Percentiles rank a stretch among this genome's conserved stretches.
These are phyloP conservation scores for Vulpes vulpes DNA, from an alignment of 2,113 vertebrate species.

Conservation along the genomic window DNA sequence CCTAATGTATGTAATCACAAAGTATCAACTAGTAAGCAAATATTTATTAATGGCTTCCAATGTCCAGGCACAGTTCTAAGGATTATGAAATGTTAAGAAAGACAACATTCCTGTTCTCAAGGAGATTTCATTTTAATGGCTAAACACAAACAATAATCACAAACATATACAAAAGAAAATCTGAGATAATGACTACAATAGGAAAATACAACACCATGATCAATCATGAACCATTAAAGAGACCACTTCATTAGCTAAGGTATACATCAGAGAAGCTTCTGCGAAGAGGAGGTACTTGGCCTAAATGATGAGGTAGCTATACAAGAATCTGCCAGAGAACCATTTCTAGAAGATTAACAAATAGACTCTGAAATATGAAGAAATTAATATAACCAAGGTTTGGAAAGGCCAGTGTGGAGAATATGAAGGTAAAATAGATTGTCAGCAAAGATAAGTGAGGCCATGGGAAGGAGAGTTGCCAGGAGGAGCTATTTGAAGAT, in stretches of 20 bases:
- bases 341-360: not conserved
- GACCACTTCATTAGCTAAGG: not conserved
- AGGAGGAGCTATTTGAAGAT: not conserved
- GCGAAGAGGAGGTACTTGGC: not conserved
- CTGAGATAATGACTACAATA: not conserved
- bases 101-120: not conserved
- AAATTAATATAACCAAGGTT: not conserved
- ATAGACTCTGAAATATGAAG: not conserved
- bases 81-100: not conserved
- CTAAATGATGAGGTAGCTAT: not conserved
- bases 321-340: not conserved
- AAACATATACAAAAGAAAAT: not conserved
- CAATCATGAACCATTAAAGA: not conserved
- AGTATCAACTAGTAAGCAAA: not conserved
- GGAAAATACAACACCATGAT: not conserved
- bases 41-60: not conserved
- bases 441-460: not conserved
- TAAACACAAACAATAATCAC: not conserved
- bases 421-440: not conserved
- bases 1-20: not conserved
- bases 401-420: not conserved
- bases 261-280: not conserved
- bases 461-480: not conserved
- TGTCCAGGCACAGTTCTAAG: not conserved
- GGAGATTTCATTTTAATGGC: not conserved